phyloP scores from a whole-genome alignment of 2,888 invertebrate species.

The Leptopterna dolabrata region DNA sequence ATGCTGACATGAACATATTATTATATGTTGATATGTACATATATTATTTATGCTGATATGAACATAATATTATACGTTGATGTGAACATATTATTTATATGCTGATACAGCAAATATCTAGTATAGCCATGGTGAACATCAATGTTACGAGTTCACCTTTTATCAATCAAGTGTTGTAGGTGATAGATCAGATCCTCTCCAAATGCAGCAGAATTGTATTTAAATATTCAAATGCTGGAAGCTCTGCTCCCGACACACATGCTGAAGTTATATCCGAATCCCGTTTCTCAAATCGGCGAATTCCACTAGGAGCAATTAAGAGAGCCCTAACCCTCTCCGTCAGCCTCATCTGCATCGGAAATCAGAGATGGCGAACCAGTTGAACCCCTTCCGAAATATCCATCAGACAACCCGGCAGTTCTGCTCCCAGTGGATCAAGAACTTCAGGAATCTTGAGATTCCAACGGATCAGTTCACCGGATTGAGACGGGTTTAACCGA shows the following conservation, averaged over 20 bases:
- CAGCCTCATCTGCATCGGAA: constrained; percentile 4
- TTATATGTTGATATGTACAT: no score
- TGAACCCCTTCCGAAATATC: neutral
- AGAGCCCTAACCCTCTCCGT: neutral
- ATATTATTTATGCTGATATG: no score
- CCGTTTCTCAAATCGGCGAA: neutral
- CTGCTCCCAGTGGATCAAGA: neutral
- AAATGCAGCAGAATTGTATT: neutral
- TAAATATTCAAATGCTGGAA: neutral
- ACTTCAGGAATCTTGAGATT: constrained; percentile 18
- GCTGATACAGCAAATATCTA: no score
- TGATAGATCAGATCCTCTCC: neutral
- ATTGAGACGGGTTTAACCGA: neutral
- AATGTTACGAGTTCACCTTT: no score
- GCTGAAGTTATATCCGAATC: neutral
- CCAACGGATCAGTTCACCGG: constrained; percentile 12
- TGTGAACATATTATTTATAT: no score
- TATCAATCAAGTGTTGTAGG: no score
- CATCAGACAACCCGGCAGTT: neutral
- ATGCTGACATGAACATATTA: no score
- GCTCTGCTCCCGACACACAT: neutral
- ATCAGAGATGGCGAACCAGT: neutral
- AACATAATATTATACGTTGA: no score
- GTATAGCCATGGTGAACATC: no score
- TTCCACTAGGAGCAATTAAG: constrained; percentile 9